Percentiles rank a stretch among this genome's conserved stretches.
phyloP scores from a whole-genome alignment of 2,797 vertebrate species.

The Leptatherina wallacei region DNA sequence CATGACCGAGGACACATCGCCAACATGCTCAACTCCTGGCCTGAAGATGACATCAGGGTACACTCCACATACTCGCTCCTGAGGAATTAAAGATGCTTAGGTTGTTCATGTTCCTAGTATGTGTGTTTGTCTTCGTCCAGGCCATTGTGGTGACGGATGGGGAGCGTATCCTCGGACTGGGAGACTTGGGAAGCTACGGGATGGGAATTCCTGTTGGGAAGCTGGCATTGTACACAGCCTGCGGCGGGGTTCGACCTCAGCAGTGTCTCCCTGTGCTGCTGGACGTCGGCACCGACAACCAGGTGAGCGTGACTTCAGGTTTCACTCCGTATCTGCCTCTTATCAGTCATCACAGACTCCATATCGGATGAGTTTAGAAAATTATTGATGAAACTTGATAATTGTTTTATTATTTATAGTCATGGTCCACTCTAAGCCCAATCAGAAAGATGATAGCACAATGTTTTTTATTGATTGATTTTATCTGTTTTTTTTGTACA shows the following conservation, averaged over 20 bases:
- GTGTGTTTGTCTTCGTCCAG: constrained; percentile 67
- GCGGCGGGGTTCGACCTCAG: constrained; percentile 91
- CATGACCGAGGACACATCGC: constrained; percentile 96
- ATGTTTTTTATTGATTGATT: neutral
- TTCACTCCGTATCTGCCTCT: constrained; percentile 5
- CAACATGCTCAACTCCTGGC: constrained; percentile 97
- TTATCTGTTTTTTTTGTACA: constrained; percentile 72
- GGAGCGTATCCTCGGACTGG: constrained; percentile 95
- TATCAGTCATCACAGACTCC: constrained; percentile 7
- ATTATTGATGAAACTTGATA: neutral
- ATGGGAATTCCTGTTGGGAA: constrained; percentile 99
- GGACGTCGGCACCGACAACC: constrained; percentile 95
- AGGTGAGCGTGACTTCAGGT: constrained; percentile 73
- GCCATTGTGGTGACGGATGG: constrained; percentile 97
- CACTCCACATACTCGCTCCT: neutral
- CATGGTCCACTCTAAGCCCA: neutral
- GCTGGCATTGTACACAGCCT: constrained; percentile 95
- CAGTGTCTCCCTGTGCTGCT: constrained; percentile 94
- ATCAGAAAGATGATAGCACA: neutral
- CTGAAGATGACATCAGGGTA: constrained; percentile 95
- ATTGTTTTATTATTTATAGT: neutral
- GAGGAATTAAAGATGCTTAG: neutral
- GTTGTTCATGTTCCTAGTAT: neutral
- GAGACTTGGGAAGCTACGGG: constrained; percentile 94
- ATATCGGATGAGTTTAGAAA: neutral